Evolutionary conservation across 1,140 invertebrate species (phyloP), one percentile per base, ranked within the genome.

Genomic region (Notospermus geniculatus): DNA sequence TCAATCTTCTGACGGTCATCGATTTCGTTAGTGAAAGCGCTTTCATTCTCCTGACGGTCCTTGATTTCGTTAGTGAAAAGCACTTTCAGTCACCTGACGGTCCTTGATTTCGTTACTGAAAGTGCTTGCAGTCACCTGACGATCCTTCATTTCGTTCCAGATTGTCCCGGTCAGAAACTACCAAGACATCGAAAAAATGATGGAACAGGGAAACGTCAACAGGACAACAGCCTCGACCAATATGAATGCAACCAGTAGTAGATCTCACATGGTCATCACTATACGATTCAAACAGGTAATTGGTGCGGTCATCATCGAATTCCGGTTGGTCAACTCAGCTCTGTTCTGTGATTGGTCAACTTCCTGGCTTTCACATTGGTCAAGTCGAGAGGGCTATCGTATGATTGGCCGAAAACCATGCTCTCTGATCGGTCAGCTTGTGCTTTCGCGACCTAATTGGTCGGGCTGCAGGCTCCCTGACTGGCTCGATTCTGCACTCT

Each of bases 171-270:
- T 86, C 2, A 73, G 75, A 36, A 83, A 69, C 57, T 83, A 83
- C 60, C 77, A 81, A 53, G 83, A 84, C 39, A 82, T 87, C 17
- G 74, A 83, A 62, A 70, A 71, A 19, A 82, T 81, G 57, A 83
- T 87, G 59, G 81, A 84, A 17, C 80, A 85, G 74, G 86, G 86
- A 4, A 84, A 83, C 2, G 72, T 80, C 9, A 84, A 84, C 63
- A 69, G 85, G 29, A 85, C 84, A 39, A 83, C 87, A 54, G 84
- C 83, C 11, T 81, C 84, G 5, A 87, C 86, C 15, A 85, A 85
- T 63, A 85, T 87, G 84, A 87, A 87, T 76, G 83, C 83, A 30
- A 85, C 83, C 5, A 85, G 84, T 67, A 80, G 65, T 28, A 56
- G 69, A 11, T 72, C 69, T 17, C 71, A 73, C 53, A 73, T 73